Evolutionary conservation across 2,797 vertebrate species (phyloP).

Genomic region (Heteromormyrus szaboi): DNA sequence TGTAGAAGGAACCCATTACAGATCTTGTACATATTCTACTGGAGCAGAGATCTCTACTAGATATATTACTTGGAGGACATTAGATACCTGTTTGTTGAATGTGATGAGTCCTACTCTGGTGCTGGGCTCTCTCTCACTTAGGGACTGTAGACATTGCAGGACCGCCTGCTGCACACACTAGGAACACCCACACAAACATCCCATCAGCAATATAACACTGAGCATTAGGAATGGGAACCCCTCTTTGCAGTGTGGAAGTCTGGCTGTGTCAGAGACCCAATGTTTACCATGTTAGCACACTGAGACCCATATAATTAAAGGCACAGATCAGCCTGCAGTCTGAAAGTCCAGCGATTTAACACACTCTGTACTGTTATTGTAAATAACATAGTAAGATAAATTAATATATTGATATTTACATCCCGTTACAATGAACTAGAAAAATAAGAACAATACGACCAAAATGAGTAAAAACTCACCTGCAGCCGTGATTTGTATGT

Average conservation of each 20-base stretch:
- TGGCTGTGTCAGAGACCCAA: background rate
- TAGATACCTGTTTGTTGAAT: constrained; percentile 56
- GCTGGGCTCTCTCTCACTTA: constrained; percentile 46
- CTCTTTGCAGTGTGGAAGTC: background rate
- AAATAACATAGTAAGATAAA: background rate
- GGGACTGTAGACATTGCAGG: constrained; percentile 46
- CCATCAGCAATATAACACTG: background rate
- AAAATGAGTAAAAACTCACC: constrained; percentile 36
- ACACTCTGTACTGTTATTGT: background rate
- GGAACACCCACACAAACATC: constrained; percentile 1
- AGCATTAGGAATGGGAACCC: background rate
- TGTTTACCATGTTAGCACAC: background rate
- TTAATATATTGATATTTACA: background rate
- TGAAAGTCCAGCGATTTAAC: background rate
- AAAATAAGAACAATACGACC: background rate
- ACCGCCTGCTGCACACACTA: constrained; percentile 63
- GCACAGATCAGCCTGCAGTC: background rate
- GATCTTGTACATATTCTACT: background rate
- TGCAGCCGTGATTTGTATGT: constrained; percentile 50
- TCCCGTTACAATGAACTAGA: background rate
- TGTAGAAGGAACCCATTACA: background rate
- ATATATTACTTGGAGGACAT: background rate
- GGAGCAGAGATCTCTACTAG: background rate
- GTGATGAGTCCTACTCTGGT: constrained; percentile 56
- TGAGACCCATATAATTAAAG: background rate